Evolutionary conservation across 2,888 invertebrate species (phyloP).

Genomic region (Sinhomidia bicolor): DNA sequence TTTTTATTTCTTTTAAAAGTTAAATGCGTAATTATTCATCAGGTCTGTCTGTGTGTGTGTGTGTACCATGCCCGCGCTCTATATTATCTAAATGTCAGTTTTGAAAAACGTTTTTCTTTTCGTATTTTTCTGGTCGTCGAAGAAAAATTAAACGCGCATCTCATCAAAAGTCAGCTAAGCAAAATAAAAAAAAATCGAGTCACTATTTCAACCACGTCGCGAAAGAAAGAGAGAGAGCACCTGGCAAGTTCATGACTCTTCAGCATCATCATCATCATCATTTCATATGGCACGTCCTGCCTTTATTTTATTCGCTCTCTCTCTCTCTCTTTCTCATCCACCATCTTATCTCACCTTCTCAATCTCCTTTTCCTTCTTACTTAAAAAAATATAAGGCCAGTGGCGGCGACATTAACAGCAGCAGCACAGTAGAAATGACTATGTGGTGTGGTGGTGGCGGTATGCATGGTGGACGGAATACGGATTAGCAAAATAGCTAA

Average conservation of each 20-base stretch:
- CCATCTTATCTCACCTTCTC: constrained; percentile 34
- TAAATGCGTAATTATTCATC: too few relatives aligned
- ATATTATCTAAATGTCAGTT: too few relatives aligned
- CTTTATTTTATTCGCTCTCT: not conserved
- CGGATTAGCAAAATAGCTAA: not conserved
- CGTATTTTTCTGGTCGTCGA: too few relatives aligned
- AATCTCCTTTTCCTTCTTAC: constrained; percentile 34
- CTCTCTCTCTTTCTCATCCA: not conserved
- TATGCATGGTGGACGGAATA: constrained; percentile 6
- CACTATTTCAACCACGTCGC: constrained; percentile 14
- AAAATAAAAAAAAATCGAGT: constrained; percentile 21
- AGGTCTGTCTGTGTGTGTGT: not conserved
- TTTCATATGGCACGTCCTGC: constrained; percentile 36
- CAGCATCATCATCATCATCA: not conserved
- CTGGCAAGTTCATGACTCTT: constrained; percentile 62
- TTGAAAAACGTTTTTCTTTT: too few relatives aligned
- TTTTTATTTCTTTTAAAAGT: not conserved
- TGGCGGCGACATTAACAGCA: not conserved
- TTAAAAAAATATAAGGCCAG: not conserved
- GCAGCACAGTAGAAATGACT: not conserved
- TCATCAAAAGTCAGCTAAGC: not conserved
- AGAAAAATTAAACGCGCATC: too few relatives aligned
- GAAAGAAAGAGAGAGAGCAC: constrained; percentile 44
- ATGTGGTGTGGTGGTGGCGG: not conserved
- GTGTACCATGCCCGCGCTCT: not conserved